Conservation (phyloP, 2,888 invertebrate species). For the Pheosia tremula region DNA sequence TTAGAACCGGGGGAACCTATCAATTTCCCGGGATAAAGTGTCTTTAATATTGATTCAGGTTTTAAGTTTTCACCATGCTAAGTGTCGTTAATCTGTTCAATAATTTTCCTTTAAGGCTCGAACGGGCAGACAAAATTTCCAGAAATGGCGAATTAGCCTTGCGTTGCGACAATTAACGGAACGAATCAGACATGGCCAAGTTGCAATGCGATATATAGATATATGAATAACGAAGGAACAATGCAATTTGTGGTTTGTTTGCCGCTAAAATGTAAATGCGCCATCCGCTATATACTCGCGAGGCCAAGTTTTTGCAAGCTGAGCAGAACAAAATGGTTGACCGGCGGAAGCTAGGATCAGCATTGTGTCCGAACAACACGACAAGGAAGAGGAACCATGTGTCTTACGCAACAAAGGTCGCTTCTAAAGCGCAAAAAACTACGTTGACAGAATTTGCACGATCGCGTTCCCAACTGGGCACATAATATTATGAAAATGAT, state of each 20-base stretch:
- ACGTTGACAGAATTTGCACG: conserved; percentile 56
- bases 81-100: no score
- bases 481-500: conserved; percentile 11
- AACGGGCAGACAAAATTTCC: no score
- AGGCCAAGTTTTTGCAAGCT: conserved; percentile 25
- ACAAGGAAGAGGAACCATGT: conserved; percentile 76
- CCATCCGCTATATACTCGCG: conserved; percentile 12
- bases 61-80: no score
- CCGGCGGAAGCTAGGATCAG: conserved; percentile 61
- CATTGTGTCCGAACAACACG: conserved; percentile 57
- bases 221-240: conserved; percentile 10
- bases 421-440: conserved; percentile 53
- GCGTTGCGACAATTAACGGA: no score
- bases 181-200: no score
- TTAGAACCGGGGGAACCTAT: no score
- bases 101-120: no score
- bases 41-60: no score
- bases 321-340: conserved; percentile 40
- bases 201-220: no score
- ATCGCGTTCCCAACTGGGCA: conserved; percentile 34
- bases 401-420: conserved; percentile 72
- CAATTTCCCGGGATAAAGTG: no score
- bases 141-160: no score
- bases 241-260: conserved; percentile 19
- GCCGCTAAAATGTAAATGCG: conserved; percentile 22